A percentile compares a stretch with the other conserved stretches of the same genome.
Evolutionary conservation across 2,888 invertebrate species (phyloP).

Genomic region (Alloscopus bannaensis): DNA sequence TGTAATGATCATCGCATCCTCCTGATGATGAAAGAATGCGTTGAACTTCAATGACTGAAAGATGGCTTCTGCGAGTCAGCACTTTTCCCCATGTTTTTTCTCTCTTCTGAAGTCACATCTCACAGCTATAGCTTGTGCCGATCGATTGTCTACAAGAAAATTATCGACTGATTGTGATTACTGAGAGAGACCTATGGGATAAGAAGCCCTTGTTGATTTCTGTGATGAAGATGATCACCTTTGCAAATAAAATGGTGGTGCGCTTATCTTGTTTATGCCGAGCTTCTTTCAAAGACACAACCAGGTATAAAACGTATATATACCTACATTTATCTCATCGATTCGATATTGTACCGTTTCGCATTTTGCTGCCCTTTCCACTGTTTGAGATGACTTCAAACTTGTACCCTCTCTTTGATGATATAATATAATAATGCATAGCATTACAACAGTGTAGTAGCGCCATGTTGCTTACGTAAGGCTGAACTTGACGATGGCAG

Average conservation of each 20-base stretch:
- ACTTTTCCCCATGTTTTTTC: background rate
- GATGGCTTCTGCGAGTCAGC: slow-evolving; percentile 2
- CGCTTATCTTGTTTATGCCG: slow-evolving; percentile 14
- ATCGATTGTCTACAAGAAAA: slow-evolving; percentile 10
- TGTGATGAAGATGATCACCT: slow-evolving; percentile 48
- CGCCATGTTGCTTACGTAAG: background rate
- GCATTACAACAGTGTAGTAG: no score
- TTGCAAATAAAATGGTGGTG: slow-evolving; percentile 49
- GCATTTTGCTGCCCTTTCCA: background rate
- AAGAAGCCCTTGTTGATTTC: background rate
- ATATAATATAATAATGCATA: no score
- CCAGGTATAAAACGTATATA: no score
- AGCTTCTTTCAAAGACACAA: no score
- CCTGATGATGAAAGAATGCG: slow-evolving; percentile 20
- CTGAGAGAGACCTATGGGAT: background rate
- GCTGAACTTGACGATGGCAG: slow-evolving; percentile 53
- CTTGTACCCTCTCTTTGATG: background rate
- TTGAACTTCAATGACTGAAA: background rate
- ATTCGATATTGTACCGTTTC: slow-evolving; percentile 48
- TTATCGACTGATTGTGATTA: slow-evolving; percentile 43
- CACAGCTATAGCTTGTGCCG: background rate
- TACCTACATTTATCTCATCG: no score
- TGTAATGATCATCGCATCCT: slow-evolving; percentile 12
- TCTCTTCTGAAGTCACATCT: slow-evolving; percentile 3
- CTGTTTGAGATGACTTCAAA: background rate